phyloP scores from a whole-genome alignment of 2,113 vertebrate species.

The Lutjanus erythropterus region DNA sequence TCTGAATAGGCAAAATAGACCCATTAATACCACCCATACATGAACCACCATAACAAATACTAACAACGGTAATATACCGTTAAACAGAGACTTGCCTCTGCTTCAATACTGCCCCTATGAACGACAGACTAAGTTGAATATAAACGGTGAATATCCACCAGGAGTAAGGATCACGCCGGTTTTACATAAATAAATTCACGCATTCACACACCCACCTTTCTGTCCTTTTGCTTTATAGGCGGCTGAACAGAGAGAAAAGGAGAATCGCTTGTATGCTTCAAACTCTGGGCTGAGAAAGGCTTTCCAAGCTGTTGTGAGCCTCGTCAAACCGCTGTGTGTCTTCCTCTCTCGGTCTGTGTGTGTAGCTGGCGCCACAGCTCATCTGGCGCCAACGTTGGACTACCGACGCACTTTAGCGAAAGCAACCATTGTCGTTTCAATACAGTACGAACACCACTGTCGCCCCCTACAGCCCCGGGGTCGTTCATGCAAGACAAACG shows the following conservation, averaged over 20 bases:
- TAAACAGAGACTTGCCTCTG: background rate
- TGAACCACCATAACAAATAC: background rate
- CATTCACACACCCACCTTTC: slow-evolving; percentile 75
- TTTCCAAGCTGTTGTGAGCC: slow-evolving; percentile 64
- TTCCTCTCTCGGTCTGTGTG: slow-evolving; percentile 64
- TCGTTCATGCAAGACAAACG: background rate
- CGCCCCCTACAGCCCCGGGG: slow-evolving; percentile 69
- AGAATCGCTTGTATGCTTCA: slow-evolving; percentile 35
- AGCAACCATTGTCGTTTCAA: slow-evolving; percentile 42
- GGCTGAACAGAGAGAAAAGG: slow-evolving; percentile 23
- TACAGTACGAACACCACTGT: background rate
- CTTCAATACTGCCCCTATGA: background rate
- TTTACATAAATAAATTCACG: slow-evolving; percentile 7
- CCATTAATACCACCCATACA: background rate
- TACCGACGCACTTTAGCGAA: slow-evolving; percentile 81
- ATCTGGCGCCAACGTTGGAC: slow-evolving; percentile 86
- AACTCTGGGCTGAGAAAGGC: slow-evolving; percentile 39
- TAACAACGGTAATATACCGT: background rate
- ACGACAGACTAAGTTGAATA: slow-evolving; percentile 22
- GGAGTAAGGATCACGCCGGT: slow-evolving; percentile 5
- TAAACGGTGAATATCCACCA: slow-evolving; percentile 22
- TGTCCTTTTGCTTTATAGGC: slow-evolving; percentile 41
- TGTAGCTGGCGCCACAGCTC: slow-evolving; percentile 84
- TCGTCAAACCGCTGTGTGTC: slow-evolving; percentile 63
- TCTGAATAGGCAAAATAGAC: background rate